These are phyloP conservation scores for Caenorhabditis doughertyi DNA, from an alignment of 2,888 invertebrate genomes.

Conservation along the genomic window DNA sequence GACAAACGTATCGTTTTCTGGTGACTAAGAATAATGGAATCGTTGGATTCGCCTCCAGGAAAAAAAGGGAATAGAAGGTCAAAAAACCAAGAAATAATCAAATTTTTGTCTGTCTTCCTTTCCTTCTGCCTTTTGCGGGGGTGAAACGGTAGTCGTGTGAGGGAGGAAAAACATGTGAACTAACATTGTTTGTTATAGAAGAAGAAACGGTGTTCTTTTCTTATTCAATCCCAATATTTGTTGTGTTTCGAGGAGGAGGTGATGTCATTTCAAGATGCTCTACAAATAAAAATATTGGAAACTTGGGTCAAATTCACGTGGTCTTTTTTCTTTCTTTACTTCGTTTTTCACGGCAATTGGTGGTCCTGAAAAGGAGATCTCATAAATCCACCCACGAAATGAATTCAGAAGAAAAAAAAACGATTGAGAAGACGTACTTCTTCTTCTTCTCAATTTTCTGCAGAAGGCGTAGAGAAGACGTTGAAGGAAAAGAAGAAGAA, in stretches of 20 bases:
- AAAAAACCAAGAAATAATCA: slow-evolving; percentile 38
- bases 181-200: no score
- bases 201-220: slow-evolving; percentile 7
- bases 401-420: slow-evolving; percentile 3
- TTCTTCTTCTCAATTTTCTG: slow-evolving; percentile 25
- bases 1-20: slow-evolving; percentile 20
- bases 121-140: slow-evolving; percentile 8
- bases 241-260: not conserved
- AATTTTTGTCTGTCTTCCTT: not conserved
- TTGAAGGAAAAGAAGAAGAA: slow-evolving; percentile 6
- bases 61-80: slow-evolving; percentile 13
- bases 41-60: not conserved
- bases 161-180: slow-evolving; percentile 37
- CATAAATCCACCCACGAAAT: slow-evolving; percentile 35
- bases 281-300: slow-evolving; percentile 31
- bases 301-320: not conserved
- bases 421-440: not conserved
- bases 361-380: slow-evolving; percentile 3
- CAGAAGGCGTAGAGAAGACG: slow-evolving; percentile 11
- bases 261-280: slow-evolving; percentile 12
- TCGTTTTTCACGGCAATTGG: no score
- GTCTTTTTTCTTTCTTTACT: no score
- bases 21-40: slow-evolving; percentile 20
- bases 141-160: not conserved
- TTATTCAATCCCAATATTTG: not conserved